phyloP scores from a whole-genome alignment of 1,140 invertebrate genomes.

The Drosophila erecta region DNA sequence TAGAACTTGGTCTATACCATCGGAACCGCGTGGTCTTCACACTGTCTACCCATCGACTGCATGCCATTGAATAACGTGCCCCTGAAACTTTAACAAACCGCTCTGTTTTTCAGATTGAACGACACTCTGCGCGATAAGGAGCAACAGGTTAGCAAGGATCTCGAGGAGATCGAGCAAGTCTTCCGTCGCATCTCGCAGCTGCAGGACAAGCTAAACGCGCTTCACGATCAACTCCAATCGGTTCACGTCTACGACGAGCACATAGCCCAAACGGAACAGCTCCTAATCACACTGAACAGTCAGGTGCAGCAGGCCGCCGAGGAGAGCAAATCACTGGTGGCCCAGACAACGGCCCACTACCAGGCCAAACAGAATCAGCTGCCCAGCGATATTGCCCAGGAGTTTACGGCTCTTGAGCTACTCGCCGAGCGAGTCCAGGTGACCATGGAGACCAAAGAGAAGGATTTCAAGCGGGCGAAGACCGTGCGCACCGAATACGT shows the following conservation, averaged over 20 bases:
- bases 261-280: conserved; percentile 86
- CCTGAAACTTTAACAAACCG: conserved; percentile 59
- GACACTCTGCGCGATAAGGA: conserved; percentile 87
- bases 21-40: conserved; percentile 72
- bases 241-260: conserved; percentile 91
- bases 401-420: conserved; percentile 91
- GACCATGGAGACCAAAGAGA: conserved; percentile 93
- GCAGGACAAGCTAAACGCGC: conserved; percentile 87
- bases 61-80: conserved; percentile 74
- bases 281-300: conserved; percentile 85
- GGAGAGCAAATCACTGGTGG: conserved; percentile 87
- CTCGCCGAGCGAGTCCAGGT: conserved; percentile 91
- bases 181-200: conserved; percentile 88
- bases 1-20: conserved; percentile 53
- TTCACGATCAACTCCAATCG: conserved; percentile 87
- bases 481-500: conserved; percentile 92
- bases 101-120: conserved; percentile 83
- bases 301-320: conserved; percentile 86
- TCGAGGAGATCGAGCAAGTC: conserved; percentile 86
- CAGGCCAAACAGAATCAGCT: conserved; percentile 88
- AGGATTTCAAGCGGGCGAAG: conserved; percentile 93
- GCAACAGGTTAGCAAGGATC: conserved; percentile 87
- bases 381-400: conserved; percentile 91
- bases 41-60: conserved; percentile 45
- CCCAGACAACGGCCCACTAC: conserved; percentile 89